Evolutionary conservation across 2,113 vertebrate genomes (phyloP), one percentile per base, ranked within the genome.

Genomic region (Cryptomyrus ogoouensis): DNA sequence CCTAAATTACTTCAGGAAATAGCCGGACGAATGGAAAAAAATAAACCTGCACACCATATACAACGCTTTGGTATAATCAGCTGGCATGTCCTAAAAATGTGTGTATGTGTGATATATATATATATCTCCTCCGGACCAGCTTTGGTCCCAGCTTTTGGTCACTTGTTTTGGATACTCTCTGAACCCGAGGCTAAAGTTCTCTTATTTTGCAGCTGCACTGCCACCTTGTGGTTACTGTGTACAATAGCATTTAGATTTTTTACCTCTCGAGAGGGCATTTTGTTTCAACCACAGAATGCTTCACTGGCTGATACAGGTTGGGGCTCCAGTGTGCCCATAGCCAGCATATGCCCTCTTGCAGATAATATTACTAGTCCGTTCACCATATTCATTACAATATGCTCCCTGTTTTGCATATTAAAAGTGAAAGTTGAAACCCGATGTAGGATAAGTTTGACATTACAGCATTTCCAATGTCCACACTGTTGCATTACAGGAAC

Each of bases 401-500:
- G 12, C 74, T 80, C 42, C 3, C 31, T 19, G 74, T 39, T 80
- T 80, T 80, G 35, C 17, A 19, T 80, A 31, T 66, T 27, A 27
- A 66, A 66, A 27, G n/a, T 66, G n/a, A 66, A 66, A 66, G 62
- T 66, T 66, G 62, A 66, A 66, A 27, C 10, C 70, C 39, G 31
- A 46, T 83, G 42, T 46, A 83, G 39, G 21, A n/a, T 83, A 24
- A 42, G 80, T 83, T 83, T 46, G 44, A 83, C 39, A 83, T 46
- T 44, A n/a, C 7, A 46, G 80, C 80, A 21, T 83, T 84, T 35
- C 35, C 39, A 53, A n/a, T 87, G n/a, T 88, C 56, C 35, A 13
- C 49, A 10, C 27, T 77, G 15, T 89, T 3, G 92, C 92, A 6
- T 80, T 53, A 10, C 94, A 96, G 96, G 94, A 99, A 97, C 94